Conservation (phyloP, 2,113 vertebrate genomes). For the Oxygymnocypris stewartii region DNA sequence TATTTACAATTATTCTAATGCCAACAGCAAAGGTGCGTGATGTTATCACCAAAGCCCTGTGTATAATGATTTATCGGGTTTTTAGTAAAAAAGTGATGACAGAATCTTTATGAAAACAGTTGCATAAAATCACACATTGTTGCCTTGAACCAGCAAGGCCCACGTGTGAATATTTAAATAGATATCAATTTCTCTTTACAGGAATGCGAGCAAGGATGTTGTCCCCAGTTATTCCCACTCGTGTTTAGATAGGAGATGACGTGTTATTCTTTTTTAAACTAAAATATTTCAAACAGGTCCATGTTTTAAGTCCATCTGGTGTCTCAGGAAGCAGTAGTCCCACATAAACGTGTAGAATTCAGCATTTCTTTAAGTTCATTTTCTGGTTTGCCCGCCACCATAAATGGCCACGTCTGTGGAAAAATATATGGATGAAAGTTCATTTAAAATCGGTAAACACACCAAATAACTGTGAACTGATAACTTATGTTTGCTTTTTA, state of each 20-base stretch:
- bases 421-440: slow-evolving; percentile 32
- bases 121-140: slow-evolving; percentile 32
- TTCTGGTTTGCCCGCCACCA: slow-evolving; percentile 95
- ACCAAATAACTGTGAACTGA: background rate
- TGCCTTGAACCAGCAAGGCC: slow-evolving; percentile 97
- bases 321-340: slow-evolving; percentile 91
- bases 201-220: slow-evolving; percentile 65
- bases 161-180: slow-evolving; percentile 85
- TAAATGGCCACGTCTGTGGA: slow-evolving; percentile 96
- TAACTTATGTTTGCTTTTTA: background rate
- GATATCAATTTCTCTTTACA: slow-evolving; percentile 66
- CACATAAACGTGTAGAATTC: slow-evolving; percentile 87
- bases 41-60: slow-evolving; percentile 14
- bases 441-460: background rate
- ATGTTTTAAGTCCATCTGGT: slow-evolving; percentile 51
- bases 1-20: slow-evolving; percentile 47
- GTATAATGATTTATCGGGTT: slow-evolving; percentile 1
- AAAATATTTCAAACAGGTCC: slow-evolving; percentile 38
- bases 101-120: slow-evolving; percentile 33
- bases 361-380: slow-evolving; percentile 95
- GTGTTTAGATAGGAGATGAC: slow-evolving; percentile 63
- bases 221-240: slow-evolving; percentile 69
- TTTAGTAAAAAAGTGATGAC: slow-evolving; percentile 17
- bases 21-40: background rate
- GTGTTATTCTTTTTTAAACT: slow-evolving; percentile 46